phyloP scores from a whole-genome alignment of 2,797 vertebrate species.

The Sphenodon punctatus region DNA sequence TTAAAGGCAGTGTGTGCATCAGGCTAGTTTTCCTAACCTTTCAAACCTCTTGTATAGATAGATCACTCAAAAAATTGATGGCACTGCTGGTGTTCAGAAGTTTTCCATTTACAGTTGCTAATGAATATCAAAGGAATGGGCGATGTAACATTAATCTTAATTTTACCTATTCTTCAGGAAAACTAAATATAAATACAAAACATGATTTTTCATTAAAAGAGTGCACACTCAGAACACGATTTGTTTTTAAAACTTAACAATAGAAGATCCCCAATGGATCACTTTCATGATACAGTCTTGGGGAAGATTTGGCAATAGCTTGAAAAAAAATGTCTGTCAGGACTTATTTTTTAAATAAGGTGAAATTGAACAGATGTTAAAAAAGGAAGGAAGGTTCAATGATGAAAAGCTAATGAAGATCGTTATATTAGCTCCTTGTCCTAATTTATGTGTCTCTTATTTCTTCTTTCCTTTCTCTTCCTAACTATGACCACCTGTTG shows the following conservation, averaged over 20 bases:
- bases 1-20: not conserved
- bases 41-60: slow-evolving; percentile 1
- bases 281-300: not conserved
- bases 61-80: not conserved
- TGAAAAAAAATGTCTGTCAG: not conserved
- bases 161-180: not conserved
- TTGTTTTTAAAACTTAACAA: not conserved
- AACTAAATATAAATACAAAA: not conserved
- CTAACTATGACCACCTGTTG: not conserved
- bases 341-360: slow-evolving; percentile 2
- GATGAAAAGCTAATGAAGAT: not conserved
- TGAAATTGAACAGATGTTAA: not conserved
- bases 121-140: not conserved
- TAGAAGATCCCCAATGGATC: too few relatives aligned
- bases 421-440: not conserved
- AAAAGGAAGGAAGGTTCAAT: not conserved
- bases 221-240: too few relatives aligned
- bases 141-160: not conserved
- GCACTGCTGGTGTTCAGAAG: not conserved
- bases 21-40: not conserved
- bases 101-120: slow-evolving; percentile 2
- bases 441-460: not conserved
- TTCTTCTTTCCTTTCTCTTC: not conserved
- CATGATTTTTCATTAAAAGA: too few relatives aligned
- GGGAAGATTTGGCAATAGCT: not conserved